Evolutionary conservation across 2,113 vertebrate genomes (phyloP), one percentile per base, ranked within the genome.

Genomic region (Pongo abelii): DNA sequence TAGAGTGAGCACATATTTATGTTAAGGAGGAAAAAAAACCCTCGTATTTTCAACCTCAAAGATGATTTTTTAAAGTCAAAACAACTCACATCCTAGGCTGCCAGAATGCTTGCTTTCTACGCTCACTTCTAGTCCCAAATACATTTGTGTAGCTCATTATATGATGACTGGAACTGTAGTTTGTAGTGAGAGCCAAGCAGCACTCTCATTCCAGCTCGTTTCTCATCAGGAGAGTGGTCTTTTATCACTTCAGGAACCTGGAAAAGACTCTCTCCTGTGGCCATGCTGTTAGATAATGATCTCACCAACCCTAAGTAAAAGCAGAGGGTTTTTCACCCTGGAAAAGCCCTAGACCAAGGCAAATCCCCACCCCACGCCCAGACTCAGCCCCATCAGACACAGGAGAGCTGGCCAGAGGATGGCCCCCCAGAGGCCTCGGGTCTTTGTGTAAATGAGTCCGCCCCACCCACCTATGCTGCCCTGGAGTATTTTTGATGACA

Each of bases 161-260:
- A 0, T 20, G 27, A 13, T 96, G 70, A n/a, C 55, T 25, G 52
- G 55, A 75, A 85, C 77, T 27, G 27, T n/a, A 3, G 14, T 83
- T 95, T 95, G 87, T 74, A 43, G 27, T 18, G 17, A 48, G 23
- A 6, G 17, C 40, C 46, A 10, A 20, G 6, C 61, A 95, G 85
- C 13, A n/a, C 75, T 90, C 97, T 93, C 79, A 88, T 32, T 97
- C 93, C 96, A 96, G 94, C n/a, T 93, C 64, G 72, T 52, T 89
- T 52, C 79, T 96, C 96, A 64, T 77, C 23, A 25, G 80, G 83
- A 91, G 97, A 59, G 16, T 18, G 79, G 64, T 55, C 78, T 89
- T 98, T 97, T 95, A 78, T 89, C 96, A 67, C 84, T 48, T 97
- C 7, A 55, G 93, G 86, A 96, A 70, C 74, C 38, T 55, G 91